Conservation (phyloP, 2,888 invertebrate genomes). For the Apotomis betuletana region DNA sequence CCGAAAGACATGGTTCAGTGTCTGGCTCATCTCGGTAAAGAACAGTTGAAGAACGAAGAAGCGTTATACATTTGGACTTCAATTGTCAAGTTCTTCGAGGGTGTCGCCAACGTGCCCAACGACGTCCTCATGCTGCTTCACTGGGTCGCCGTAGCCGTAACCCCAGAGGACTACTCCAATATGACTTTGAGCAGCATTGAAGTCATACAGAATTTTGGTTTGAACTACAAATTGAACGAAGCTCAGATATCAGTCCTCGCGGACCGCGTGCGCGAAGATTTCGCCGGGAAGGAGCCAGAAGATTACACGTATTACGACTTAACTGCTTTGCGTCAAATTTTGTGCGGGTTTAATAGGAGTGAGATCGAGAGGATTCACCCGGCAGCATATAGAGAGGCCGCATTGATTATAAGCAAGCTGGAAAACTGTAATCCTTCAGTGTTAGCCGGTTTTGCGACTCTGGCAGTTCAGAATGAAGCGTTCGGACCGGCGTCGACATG, state of each 20-base stretch:
- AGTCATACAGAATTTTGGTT: conserved; percentile 81
- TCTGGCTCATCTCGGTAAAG: conserved; percentile 65
- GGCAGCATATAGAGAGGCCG: conserved; percentile 79
- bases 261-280: conserved; percentile 77
- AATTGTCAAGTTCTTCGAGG: conserved; percentile 61
- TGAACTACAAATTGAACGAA: conserved; percentile 69
- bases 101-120: conserved; percentile 71
- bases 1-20: conserved; percentile 67
- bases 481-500: conserved; percentile 74
- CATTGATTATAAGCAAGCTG: conserved; percentile 72
- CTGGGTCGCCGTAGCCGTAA: conserved; percentile 77
- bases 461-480: conserved; percentile 70
- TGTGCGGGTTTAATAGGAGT: conserved; percentile 82
- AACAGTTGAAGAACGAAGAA: conserved; percentile 56
- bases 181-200: conserved; percentile 80
- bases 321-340: conserved; percentile 77
- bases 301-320: conserved; percentile 84
- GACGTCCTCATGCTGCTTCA: conserved; percentile 67
- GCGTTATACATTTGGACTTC: conserved; percentile 70
- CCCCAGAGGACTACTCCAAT: conserved; percentile 76
- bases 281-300: conserved; percentile 79
- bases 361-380: conserved; percentile 81
- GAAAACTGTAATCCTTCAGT: conserved; percentile 72
- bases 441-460: conserved; percentile 71
- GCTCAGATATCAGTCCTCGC: conserved; percentile 77